These are phyloP conservation scores for Embiotoca jacksoni DNA, from an alignment of 2,113 vertebrate genomes.

Conservation along the genomic window DNA sequence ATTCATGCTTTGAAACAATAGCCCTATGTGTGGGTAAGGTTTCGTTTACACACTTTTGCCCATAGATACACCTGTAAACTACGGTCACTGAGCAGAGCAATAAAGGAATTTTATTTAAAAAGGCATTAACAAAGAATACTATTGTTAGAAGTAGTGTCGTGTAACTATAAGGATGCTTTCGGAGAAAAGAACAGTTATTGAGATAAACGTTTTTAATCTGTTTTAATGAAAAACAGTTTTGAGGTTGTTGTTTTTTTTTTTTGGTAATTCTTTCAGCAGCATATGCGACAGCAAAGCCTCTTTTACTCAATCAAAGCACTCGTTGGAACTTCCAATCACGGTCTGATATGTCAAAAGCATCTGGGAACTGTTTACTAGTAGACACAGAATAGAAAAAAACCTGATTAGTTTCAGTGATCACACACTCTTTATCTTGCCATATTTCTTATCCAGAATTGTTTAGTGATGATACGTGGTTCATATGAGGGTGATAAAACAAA, in stretches of 20 bases:
- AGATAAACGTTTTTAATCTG: not conserved
- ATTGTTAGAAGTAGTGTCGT: not conserved
- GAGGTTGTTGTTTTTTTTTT: not conserved
- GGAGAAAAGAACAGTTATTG: not conserved
- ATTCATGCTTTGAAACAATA: conserved; percentile 43
- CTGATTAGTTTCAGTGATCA: not conserved
- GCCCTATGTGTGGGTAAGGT: conserved; percentile 6
- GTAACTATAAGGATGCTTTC: not conserved
- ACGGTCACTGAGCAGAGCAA: not conserved
- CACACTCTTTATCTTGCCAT: conserved; percentile 3
- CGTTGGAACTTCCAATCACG: not conserved
- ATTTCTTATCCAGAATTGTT: not conserved
- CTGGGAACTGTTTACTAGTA: conserved; percentile 6
- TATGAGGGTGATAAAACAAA: conserved; percentile 29
- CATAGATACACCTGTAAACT: conserved; percentile 18
- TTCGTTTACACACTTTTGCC: conserved; percentile 34
- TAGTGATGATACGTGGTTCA: conserved; percentile 15
- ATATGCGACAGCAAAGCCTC: no score
- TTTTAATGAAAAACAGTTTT: not conserved
- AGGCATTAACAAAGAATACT: not conserved
- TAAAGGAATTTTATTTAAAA: not conserved
- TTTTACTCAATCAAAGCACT: not conserved
- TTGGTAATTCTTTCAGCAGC: not conserved
- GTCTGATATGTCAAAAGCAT: not conserved
- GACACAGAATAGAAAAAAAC: not conserved